phyloP scores from a whole-genome alignment of 2,888 invertebrate genomes.

The Galerucella calmariensis region DNA sequence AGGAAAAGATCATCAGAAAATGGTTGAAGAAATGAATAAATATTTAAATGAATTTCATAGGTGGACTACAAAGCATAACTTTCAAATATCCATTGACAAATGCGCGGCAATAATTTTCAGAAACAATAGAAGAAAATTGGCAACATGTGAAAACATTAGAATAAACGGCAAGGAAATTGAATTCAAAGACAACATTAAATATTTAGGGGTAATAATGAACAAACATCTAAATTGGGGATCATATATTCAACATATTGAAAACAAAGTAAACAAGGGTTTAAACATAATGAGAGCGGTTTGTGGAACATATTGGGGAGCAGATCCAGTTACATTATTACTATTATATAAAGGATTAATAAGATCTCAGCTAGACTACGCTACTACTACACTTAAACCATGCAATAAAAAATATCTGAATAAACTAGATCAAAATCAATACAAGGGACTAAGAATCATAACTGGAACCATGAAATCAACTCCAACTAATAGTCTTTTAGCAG shows the following conservation, averaged over 20 bases:
- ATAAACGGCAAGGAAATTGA: conserved; percentile 9
- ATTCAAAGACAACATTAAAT: conserved; percentile 29
- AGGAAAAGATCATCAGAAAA: neutral
- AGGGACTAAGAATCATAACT: too few species aligned
- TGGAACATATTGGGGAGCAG: neutral
- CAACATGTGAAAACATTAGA: neutral
- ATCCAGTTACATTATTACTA: neutral
- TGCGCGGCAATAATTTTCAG: conserved; percentile 27
- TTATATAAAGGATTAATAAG: too few species aligned
- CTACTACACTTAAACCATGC: too few species aligned
- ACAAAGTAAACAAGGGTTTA: conserved; percentile 27
- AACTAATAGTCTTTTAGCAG: too few species aligned
- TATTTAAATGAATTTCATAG: conserved; percentile 4
- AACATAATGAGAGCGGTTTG: conserved; percentile 32
- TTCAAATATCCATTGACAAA: conserved; percentile 25
- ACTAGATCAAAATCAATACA: too few species aligned
- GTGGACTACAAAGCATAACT: conserved; percentile 27
- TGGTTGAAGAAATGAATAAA: conserved; percentile 27
- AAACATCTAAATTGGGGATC: conserved; percentile 24
- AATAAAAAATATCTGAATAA: too few species aligned
- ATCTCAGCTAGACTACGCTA: too few species aligned
- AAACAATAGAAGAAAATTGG: conserved; percentile 11
- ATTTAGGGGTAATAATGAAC: conserved; percentile 32
- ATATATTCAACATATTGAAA: conserved; percentile 9
- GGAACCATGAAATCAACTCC: too few species aligned